phyloP scores from a whole-genome alignment of 2,797 vertebrate genomes.

The Sebastes trivittatus region DNA sequence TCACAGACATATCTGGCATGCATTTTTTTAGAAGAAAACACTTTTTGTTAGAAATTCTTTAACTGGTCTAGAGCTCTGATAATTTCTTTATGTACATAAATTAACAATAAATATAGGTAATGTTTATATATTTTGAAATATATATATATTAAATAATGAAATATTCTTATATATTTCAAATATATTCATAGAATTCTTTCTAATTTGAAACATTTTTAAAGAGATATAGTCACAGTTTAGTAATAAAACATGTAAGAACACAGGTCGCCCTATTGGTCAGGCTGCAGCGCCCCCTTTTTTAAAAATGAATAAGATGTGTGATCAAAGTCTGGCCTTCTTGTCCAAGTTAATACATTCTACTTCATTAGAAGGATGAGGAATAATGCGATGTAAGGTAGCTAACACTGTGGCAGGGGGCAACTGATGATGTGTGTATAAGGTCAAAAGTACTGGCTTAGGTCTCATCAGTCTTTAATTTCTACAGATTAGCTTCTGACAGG shows the following conservation, averaged over 20 bases:
- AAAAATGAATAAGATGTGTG: conserved; percentile 35
- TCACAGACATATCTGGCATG: conserved; percentile 86
- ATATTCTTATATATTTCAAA: conserved; percentile 85
- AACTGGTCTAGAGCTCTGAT: conserved; percentile 81
- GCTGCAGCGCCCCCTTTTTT: conserved; percentile 78
- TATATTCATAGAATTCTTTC: conserved; percentile 82
- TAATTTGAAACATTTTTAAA: conserved; percentile 81
- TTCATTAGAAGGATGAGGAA: conserved; percentile 32
- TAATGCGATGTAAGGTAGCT: conserved; percentile 11
- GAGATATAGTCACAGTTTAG: conserved; percentile 86
- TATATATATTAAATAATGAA: conserved; percentile 83
- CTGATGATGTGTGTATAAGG: conserved; percentile 12
- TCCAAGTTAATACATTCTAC: conserved; percentile 69
- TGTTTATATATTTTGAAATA: conserved; percentile 82
- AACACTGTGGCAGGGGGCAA: conserved; percentile 31
- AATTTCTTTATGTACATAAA: conserved; percentile 83
- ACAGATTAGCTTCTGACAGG: conserved; percentile 55
- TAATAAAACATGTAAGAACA: conserved; percentile 83
- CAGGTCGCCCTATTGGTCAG: conserved; percentile 58
- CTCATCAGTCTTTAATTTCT: conserved; percentile 27
- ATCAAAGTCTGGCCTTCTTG: conserved; percentile 31
- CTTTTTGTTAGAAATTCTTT: conserved; percentile 78
- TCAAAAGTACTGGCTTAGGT: conserved; percentile 31
- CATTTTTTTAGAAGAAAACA: conserved; percentile 77
- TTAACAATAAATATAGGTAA: conserved; percentile 86